phyloP scores from a whole-genome alignment of 2,113 vertebrate genomes.

The Nothocercus nigrocapillus region DNA sequence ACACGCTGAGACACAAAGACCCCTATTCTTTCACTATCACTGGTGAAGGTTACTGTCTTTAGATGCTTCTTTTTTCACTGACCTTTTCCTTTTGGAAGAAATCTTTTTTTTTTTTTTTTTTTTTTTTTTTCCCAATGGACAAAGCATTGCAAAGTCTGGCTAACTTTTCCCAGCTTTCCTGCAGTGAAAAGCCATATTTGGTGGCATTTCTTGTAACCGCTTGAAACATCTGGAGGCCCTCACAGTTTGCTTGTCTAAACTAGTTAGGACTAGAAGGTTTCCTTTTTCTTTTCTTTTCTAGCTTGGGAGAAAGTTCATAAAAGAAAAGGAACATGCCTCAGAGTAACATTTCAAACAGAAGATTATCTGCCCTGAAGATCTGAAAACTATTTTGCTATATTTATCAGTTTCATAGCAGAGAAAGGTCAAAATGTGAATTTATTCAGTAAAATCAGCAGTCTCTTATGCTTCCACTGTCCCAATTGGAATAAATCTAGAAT shows the following conservation, averaged over 20 bases:
- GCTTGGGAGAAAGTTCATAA: background rate
- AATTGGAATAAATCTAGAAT: background rate
- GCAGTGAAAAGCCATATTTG: background rate
- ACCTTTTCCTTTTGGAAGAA: background rate
- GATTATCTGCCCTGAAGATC: conserved; percentile 15
- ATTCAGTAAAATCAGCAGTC: background rate
- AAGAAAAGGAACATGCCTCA: conserved; percentile 23
- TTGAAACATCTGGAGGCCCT: background rate
- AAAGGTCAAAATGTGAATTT: conserved; percentile 40
- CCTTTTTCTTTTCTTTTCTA: conserved; percentile 4
- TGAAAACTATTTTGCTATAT: conserved; percentile 39
- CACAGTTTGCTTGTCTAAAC: background rate
- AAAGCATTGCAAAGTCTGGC: background rate
- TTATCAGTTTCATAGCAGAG: conserved; percentile 4
- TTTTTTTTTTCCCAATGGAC: background rate
- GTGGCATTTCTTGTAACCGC: background rate
- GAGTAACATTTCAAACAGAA: conserved; percentile 37
- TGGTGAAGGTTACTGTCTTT: background rate
- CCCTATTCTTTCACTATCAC: background rate
- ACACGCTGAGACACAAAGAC: background rate
- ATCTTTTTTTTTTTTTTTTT: background rate
- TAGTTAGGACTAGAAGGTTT: background rate
- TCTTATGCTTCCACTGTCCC: background rate
- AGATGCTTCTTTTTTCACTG: background rate
- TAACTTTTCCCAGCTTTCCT: background rate